Conservation (phyloP, 2,113 vertebrate species). For the Speoplatyrhinus poulsoni region DNA sequence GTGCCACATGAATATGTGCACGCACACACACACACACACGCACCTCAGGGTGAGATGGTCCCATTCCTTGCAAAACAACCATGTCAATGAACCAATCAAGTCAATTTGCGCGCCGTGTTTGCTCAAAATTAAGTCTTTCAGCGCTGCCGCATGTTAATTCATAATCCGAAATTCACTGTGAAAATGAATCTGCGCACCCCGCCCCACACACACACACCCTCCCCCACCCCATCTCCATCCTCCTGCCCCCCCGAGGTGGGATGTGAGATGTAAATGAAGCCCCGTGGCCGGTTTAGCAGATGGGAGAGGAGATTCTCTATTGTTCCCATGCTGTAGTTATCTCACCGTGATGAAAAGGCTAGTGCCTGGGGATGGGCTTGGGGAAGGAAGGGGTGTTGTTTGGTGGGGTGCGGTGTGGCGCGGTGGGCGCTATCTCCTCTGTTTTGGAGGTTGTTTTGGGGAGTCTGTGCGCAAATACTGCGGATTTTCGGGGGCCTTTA, state of each 20-base stretch:
- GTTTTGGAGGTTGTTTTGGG: not conserved
- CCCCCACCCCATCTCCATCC: conserved; percentile 18
- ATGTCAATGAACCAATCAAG: conserved; percentile 67
- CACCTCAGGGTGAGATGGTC: conserved; percentile 28
- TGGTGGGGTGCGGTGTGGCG: not conserved
- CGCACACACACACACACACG: not conserved
- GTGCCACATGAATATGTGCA: conserved; percentile 8
- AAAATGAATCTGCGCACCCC: conserved; percentile 62
- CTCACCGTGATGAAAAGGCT: conserved; percentile 64
- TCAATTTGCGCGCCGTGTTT: conserved; percentile 42
- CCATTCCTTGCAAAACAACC: conserved; percentile 54
- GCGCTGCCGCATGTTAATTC: conserved; percentile 67
- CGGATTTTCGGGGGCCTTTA: conserved; percentile 16
- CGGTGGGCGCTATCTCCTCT: not conserved
- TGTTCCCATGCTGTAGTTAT: conserved; percentile 73
- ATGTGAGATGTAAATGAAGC: conserved; percentile 76
- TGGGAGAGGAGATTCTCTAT: conserved; percentile 75
- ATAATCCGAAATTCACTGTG: conserved; percentile 74
- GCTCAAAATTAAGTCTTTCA: conserved; percentile 74
- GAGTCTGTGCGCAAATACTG: not conserved
- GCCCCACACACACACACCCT: conserved; percentile 27
- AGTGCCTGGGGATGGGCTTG: conserved; percentile 52
- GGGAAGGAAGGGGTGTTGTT: conserved; percentile 7
- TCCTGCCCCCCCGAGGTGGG: conserved; percentile 54
- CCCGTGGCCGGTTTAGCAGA: conserved; percentile 71